phyloP scores from a whole-genome alignment of 2,888 invertebrate species.

The Caenorhabditis wallacei region DNA sequence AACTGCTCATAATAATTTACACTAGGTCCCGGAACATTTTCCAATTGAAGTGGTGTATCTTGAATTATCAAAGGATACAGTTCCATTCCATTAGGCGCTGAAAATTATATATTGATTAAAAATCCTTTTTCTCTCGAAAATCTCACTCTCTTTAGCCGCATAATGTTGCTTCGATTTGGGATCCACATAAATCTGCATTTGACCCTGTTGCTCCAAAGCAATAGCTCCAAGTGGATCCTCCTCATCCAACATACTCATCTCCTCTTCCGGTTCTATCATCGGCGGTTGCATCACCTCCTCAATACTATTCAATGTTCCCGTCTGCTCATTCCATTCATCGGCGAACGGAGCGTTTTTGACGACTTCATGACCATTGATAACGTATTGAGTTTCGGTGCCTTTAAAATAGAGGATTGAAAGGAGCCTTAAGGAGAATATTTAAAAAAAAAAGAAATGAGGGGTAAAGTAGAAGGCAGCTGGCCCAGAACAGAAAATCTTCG shows the following conservation, averaged over 20 bases:
- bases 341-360: constrained; percentile 44
- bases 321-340: constrained; percentile 50
- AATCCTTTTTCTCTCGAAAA: too few relatives aligned
- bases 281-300: not conserved
- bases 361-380: constrained; percentile 34
- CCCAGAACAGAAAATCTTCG: not conserved
- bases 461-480: not conserved
- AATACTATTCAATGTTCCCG: constrained; percentile 4
- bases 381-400: constrained; percentile 55
- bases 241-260: not conserved
- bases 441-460: too few relatives aligned
- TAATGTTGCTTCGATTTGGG: constrained; percentile 77
- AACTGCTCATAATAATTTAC: too few relatives aligned
- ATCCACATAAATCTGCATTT: constrained; percentile 76
- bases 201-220: constrained; percentile 52
- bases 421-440: too few relatives aligned
- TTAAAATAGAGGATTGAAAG: not conserved
- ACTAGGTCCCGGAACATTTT: constrained; percentile 31
- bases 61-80: constrained; percentile 59
- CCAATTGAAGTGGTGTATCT: constrained; percentile 43
- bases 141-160: constrained; percentile 72
- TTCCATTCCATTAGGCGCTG: constrained; percentile 56
- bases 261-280: not conserved
- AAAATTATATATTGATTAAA: constrained; percentile 2
- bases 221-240: constrained; percentile 14